Conservation (phyloP, 2,888 invertebrate species). For the Leucoma salicis region DNA sequence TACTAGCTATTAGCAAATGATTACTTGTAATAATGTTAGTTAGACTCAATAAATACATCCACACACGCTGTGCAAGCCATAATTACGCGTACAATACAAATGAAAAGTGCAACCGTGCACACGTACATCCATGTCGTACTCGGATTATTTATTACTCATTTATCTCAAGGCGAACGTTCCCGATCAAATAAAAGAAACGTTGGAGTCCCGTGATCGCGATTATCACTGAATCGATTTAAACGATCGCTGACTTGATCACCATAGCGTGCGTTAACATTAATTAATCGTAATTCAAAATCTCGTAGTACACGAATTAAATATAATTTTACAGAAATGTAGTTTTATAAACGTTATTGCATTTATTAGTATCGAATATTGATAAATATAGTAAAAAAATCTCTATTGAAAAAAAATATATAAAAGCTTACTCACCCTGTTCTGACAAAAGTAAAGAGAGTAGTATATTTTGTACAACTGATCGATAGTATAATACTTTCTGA, state of each 20-base stretch:
- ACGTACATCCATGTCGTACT: conserved; percentile 64
- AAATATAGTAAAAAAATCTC: no score
- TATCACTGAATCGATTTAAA: conserved; percentile 71
- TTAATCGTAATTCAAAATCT: conserved; percentile 29
- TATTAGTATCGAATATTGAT: no score
- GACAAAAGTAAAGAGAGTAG: no score
- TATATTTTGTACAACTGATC: no score
- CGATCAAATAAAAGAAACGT: conserved; percentile 79
- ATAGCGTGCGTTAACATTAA: conserved; percentile 14
- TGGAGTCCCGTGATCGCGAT: conserved; percentile 72
- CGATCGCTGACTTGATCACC: conserved; percentile 53
- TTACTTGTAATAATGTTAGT: no score
- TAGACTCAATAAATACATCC: conserved; percentile 53
- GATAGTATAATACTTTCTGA: no score
- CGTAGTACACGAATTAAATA: no score
- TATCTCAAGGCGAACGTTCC: conserved; percentile 70
- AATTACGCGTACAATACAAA: conserved; percentile 74
- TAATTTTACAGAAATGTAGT: no score
- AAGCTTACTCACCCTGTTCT: no score
- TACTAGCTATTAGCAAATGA: conserved; percentile 50
- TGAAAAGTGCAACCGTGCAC: conserved; percentile 70
- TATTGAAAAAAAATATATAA: no score
- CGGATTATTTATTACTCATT: conserved; percentile 76
- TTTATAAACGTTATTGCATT: no score
- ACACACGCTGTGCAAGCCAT: conserved; percentile 54